Percentiles rank a stretch among this genome's conserved stretches.
phyloP scores from a whole-genome alignment of 1,140 invertebrate species.

The Lucilia cuprina region DNA sequence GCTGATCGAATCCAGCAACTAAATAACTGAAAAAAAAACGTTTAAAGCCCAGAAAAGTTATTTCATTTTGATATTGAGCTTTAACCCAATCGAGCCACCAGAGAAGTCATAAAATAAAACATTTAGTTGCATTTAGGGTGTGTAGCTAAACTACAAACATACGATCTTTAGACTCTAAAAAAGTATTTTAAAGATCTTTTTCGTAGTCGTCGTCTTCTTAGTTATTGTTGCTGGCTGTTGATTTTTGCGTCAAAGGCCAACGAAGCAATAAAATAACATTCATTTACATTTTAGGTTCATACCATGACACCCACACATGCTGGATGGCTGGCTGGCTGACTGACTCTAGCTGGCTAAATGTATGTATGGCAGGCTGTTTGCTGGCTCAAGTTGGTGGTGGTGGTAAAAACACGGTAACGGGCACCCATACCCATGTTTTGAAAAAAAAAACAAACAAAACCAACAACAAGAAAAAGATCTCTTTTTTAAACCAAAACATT shows the following conservation, averaged over 20 bases:
- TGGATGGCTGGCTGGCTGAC: neutral
- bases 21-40: neutral
- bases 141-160: constrained; percentile 13
- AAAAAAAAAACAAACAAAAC: neutral
- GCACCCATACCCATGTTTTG: neutral
- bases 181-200: constrained; percentile 15
- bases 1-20: neutral
- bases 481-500: neutral
- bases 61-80: constrained; percentile 20
- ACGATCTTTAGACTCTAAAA: neutral
- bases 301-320: constrained; percentile 33
- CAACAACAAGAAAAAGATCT: neutral
- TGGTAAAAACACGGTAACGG: neutral
- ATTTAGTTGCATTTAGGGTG: constrained; percentile 30
- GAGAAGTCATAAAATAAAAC: constrained; percentile 32
- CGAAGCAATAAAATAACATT: constrained; percentile 34
- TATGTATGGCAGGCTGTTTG: neutral
- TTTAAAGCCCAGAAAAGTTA: constrained; percentile 2
- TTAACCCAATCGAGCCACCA: constrained; percentile 30
- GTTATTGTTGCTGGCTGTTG: constrained; percentile 6
- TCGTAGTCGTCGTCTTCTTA: neutral
- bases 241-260: constrained; percentile 28
- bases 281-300: constrained; percentile 34
- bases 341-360: no score
- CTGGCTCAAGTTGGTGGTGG: neutral